Evolutionary conservation across 1,140 invertebrate species (phyloP).

Genomic region (Mamestra configurata): DNA sequence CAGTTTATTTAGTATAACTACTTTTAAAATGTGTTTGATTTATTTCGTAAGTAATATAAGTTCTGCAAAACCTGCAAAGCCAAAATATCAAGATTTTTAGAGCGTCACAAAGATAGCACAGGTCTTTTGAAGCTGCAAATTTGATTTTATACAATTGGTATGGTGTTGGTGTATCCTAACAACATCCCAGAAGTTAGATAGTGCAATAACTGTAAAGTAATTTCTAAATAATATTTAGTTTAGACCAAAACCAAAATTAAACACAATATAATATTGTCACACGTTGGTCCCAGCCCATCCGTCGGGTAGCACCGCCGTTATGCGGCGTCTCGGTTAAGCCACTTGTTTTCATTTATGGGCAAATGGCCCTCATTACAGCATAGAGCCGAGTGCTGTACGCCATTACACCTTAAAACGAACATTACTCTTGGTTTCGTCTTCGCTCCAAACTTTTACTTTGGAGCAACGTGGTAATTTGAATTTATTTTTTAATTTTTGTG

Average conservation of each 20-base stretch:
- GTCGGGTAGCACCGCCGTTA: conserved; percentile 62
- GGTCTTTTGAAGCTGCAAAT: too few species aligned
- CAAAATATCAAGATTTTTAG: too few species aligned
- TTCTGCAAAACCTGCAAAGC: too few species aligned
- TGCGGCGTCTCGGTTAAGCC: conserved; percentile 64
- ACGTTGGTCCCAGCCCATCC: conserved; percentile 29
- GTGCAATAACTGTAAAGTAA: too few species aligned
- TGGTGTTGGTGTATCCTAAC: too few species aligned
- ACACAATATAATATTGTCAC: conserved; percentile 21
- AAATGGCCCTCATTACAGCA: conserved; percentile 73
- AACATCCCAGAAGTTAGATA: too few species aligned
- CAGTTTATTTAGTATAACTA: too few species aligned
- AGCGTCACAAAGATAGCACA: too few species aligned
- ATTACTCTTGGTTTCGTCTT: conserved; percentile 73
- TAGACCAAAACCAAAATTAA: conserved; percentile 13
- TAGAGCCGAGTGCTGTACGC: conserved; percentile 79
- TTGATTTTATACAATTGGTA: too few species aligned
- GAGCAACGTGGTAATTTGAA: conserved; percentile 34
- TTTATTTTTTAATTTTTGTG: conserved; percentile 46
- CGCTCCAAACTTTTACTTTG: conserved; percentile 54
- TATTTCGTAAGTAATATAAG: too few species aligned
- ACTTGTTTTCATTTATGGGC: conserved; percentile 77
- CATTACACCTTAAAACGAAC: conserved; percentile 74
- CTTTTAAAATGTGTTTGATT: too few species aligned
- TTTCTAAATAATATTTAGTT: too few species aligned